Evolutionary conservation across 1,140 invertebrate species (phyloP), one percentile per base, ranked within the genome.

Genomic region (Oryzaephilus surinamensis): DNA sequence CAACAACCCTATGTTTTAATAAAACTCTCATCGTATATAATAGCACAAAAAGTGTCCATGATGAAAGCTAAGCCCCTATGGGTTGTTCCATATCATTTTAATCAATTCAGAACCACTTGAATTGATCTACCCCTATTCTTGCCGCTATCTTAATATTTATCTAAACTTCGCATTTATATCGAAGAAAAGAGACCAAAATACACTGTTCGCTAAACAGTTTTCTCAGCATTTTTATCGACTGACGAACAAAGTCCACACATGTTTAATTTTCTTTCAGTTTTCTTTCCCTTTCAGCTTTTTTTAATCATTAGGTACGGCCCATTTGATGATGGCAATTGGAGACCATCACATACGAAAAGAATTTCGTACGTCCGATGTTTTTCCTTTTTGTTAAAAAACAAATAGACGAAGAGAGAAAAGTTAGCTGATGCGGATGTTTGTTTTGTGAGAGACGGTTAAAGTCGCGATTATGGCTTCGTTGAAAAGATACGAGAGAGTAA

Each of bases 81-180:
- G n/a, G 51, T 54, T 45, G 41, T n/a, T n/a, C 41, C 41, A 34
- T 41, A 45, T 45, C 46, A 52, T 57, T 58, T 50, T 58, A 58
- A 58, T 58, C 55, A 58, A 58, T 58, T 58, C 46, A 38, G 35
- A 55, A 45, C 54, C 49, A 58, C 55, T 58, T 48, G 26, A 43
- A 46, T 42, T 54, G 51, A 53, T 55, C 52, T 57, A 43, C 33
- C 45, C 20, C 11, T 11, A 11, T 24, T 45, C 33, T 24, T 46
- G 38, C 44, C 34, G 27, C 50, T 53, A 57, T 57, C 55, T 57
- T 42, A 46, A 48, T 52, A 54, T 54, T 54, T 54, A 57, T 57
- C 52, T 51, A 51, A 54, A 54, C 32, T 52, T 56, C 32, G 40
- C 50, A 44, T 56, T 54, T 54, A 56, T 55, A 51, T 49, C 38